Conservation (phyloP, 2,888 invertebrate genomes). For the Spodoptera exigua region DNA sequence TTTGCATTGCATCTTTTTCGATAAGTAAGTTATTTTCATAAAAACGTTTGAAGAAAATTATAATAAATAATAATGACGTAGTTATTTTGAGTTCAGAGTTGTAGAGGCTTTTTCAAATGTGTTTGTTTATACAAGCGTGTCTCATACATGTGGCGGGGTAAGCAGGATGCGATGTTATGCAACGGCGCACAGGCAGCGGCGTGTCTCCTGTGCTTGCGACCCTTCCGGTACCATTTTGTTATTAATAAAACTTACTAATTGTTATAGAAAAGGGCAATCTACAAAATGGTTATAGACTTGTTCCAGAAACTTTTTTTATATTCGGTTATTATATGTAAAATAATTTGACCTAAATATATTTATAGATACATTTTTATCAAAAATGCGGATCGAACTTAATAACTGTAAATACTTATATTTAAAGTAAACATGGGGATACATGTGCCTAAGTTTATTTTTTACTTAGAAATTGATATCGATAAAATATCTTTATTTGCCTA, state of each 20-base stretch:
- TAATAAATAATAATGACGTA: too few species aligned
- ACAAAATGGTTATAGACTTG: neutral
- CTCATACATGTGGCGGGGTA: slow-evolving; percentile 28
- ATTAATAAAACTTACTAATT: slow-evolving; percentile 46
- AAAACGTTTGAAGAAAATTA: too few species aligned
- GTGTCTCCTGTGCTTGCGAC: slow-evolving; percentile 66
- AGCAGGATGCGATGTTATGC: slow-evolving; percentile 73
- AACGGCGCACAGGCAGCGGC: slow-evolving; percentile 66
- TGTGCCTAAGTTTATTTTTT: slow-evolving; percentile 10
- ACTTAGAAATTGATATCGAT: slow-evolving; percentile 32
- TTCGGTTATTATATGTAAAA: too few species aligned
- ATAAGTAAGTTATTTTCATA: neutral
- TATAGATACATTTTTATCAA: neutral
- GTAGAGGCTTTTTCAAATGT: slow-evolving; percentile 10
- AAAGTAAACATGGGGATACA: slow-evolving; percentile 9
- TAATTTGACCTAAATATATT: slow-evolving; percentile 1
- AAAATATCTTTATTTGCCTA: slow-evolving; percentile 46
- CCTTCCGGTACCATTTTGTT: slow-evolving; percentile 65
- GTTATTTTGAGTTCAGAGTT: neutral
- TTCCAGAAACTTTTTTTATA: too few species aligned
- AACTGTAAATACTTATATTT: slow-evolving; percentile 1
- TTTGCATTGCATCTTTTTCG: too few species aligned
- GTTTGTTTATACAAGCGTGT: slow-evolving; percentile 48
- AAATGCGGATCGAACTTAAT: neutral
- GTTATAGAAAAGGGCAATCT: too few species aligned